Percentiles rank a stretch among this genome's conserved stretches.
Evolutionary conservation across 2,797 vertebrate genomes (phyloP).

Genomic region (Heteromormyrus szaboi): DNA sequence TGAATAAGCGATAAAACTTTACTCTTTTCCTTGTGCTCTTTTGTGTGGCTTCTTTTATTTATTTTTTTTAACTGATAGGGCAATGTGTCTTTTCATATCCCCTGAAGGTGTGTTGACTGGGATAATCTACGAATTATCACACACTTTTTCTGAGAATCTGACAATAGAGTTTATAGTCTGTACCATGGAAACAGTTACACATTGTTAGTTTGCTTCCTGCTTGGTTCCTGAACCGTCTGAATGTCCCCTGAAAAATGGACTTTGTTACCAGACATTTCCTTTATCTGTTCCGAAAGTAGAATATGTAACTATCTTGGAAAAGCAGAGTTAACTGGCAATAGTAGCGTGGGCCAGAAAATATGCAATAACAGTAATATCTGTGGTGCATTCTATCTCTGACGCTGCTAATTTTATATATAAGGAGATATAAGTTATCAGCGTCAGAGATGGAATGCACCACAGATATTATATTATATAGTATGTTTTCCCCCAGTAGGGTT

Average conservation of each 20-base stretch:
- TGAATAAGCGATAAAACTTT: background rate
- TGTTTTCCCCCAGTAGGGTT: background rate
- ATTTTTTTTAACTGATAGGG: background rate
- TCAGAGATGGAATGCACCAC: too few relatives aligned
- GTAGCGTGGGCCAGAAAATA: background rate
- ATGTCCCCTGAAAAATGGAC: background rate
- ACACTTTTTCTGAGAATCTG: background rate
- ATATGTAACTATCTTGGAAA: background rate
- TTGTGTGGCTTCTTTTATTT: background rate
- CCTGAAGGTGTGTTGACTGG: background rate
- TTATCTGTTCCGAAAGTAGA: background rate
- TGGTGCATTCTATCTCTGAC: background rate
- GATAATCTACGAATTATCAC: background rate
- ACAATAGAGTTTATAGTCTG: background rate
- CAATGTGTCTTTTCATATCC: background rate
- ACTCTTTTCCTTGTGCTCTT: background rate
- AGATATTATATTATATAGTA: background rate
- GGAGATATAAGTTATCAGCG: too few relatives aligned
- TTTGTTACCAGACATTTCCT: background rate
- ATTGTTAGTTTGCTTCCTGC: background rate
- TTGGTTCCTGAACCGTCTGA: background rate
- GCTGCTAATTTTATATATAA: too few relatives aligned
- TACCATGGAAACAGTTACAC: background rate
- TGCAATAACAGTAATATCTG: background rate
- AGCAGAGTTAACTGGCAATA: background rate